These are phyloP conservation scores for Crematogaster levior DNA, from an alignment of 2,888 invertebrate genomes.

Conservation along the genomic window DNA sequence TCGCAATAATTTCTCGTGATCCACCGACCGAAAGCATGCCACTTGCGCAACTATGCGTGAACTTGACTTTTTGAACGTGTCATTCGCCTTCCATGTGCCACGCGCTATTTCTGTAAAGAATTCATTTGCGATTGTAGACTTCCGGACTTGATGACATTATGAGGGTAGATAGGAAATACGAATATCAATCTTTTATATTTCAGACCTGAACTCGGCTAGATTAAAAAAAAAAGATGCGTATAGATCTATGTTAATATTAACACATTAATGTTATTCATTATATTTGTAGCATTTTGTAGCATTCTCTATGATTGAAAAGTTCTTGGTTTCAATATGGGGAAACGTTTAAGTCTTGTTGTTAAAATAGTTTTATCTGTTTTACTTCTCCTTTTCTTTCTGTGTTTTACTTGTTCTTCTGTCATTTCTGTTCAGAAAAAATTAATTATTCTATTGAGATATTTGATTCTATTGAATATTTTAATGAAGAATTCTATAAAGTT, in stretches of 20 bases:
- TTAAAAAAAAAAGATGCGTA: neutral
- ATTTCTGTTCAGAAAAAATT: neutral
- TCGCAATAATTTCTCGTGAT: conserved; percentile 64
- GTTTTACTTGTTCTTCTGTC: no score
- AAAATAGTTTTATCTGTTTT: neutral
- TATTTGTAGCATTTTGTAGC: neutral
- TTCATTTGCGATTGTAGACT: neutral
- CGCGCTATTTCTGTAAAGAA: conserved; percentile 30
- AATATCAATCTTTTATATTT: neutral
- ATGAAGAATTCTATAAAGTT: neutral
- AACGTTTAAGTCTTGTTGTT: neutral
- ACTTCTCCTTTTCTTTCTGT: no score
- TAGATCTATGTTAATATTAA: neutral
- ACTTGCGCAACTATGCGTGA: conserved; percentile 74
- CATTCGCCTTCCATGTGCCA: conserved; percentile 38
- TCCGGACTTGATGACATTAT: conserved; percentile 11
- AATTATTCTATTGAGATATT: conserved; percentile 8
- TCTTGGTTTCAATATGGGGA: neutral
- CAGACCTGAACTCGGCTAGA: neutral
- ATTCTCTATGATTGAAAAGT: neutral
- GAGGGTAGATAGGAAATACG: neutral
- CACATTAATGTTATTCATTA: neutral
- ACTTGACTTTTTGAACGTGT: conserved; percentile 71
- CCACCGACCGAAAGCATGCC: conserved; percentile 63
- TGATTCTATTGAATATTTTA: no score